Base-by-base conservation (phyloP, 2,113 vertebrate genomes). In the Xenus cinereus region DNA sequence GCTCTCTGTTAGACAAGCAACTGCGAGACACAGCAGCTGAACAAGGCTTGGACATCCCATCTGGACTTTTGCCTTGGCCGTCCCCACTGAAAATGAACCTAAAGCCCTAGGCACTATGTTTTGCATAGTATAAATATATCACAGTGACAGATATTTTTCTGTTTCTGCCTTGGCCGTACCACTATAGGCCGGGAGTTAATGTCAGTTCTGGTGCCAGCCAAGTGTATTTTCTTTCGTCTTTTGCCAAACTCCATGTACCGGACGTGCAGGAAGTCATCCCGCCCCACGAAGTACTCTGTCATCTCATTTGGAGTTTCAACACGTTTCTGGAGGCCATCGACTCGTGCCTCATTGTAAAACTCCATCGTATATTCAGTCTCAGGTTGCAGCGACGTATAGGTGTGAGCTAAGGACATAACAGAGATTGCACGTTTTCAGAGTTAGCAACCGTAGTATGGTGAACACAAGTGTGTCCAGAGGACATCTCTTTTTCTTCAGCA, bases 261-360 rank as follows among this genome's bases (percentile, higher is more conserved):
- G 85, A 95, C 91, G 62, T 94, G 96, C 16, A 99, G 98, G 94
- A 98, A 98, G 97, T 99, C 99, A 0, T 86, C 27, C 5, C 99
- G 97, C 4, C 97, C 97, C 39, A 97, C 19, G 1, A 98, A 99
- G 84, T 93, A 94, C 94, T 99, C 98, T 0, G 88, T 98, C 98
- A 99, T 98, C 24, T 98, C 97, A 0, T 7, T 27, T 7, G 97
- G 83, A 0, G 69, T 97, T 92, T 98, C 98, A 45, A 97, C 90
- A 17, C 98, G 96, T 82, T 96, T 98, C 78, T 98, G 81, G 89
- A 99, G 97, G 21, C 96, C 92, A 12, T 99, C 99, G 0, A 71
- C 87, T 4, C 98, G 98, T 1, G 91, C 93, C 1, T 24, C 33
- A 0, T 85, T 80, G 54, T 99, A 98, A 90, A 99, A 99, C 84